Evolutionary conservation across 1,140 invertebrate species (phyloP).

Genomic region (Drosophila oshimai): DNA sequence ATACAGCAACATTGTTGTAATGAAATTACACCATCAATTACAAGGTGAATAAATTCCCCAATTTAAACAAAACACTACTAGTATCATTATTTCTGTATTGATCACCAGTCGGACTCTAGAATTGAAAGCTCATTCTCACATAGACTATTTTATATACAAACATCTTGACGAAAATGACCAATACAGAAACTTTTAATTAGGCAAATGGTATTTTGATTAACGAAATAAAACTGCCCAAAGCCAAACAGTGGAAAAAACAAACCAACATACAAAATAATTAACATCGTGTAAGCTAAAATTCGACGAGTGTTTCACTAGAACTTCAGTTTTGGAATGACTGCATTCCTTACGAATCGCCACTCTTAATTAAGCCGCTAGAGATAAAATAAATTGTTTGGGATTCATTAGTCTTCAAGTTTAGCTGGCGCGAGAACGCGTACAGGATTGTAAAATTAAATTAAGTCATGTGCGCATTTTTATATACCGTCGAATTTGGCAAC

Average conservation of each 20-base stretch:
- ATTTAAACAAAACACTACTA: background rate
- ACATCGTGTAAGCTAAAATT: constrained; percentile 41
- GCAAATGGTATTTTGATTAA: constrained; percentile 67
- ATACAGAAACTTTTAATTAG: constrained; percentile 60
- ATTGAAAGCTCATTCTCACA: background rate
- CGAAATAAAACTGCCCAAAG: constrained; percentile 53
- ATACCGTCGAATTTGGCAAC: constrained; percentile 44
- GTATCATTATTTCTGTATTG: background rate
- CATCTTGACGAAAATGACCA: constrained; percentile 39
- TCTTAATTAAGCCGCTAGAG: constrained; percentile 60
- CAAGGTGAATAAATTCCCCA: background rate
- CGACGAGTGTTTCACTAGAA: constrained; percentile 23
- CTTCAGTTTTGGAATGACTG: constrained; percentile 46
- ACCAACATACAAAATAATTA: constrained; percentile 27
- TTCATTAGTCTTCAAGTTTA: constrained; percentile 38
- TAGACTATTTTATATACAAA: constrained; percentile 27
- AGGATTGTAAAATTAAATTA: constrained; percentile 64
- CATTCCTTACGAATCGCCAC: constrained; percentile 42
- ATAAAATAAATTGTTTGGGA: constrained; percentile 50
- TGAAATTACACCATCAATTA: background rate
- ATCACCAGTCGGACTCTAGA: background rate
- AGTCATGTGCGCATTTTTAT: constrained; percentile 57
- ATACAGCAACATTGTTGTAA: background rate
- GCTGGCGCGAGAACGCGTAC: background rate
- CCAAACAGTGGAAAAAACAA: background rate